Conservation (phyloP, 2,797 vertebrate species). For the Nothura maculosa region DNA sequence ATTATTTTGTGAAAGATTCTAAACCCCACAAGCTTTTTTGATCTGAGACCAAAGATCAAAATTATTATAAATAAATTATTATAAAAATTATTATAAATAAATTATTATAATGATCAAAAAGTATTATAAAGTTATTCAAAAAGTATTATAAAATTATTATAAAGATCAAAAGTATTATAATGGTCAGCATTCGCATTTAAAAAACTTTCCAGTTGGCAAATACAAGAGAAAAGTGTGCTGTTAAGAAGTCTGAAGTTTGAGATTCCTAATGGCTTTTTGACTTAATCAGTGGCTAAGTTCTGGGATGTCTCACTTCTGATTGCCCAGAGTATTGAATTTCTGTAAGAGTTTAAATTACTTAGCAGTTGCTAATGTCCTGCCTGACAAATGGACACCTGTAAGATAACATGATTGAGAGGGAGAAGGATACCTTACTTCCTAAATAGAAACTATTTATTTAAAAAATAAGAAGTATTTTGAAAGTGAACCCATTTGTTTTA, state of each 20-base stretch:
- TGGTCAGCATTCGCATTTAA: neutral
- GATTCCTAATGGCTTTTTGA: neutral
- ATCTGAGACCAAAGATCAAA: no score
- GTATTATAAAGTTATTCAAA: no score
- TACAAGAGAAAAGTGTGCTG: neutral
- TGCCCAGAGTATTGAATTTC: neutral
- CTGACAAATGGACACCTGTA: neutral
- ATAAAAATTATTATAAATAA: no score
- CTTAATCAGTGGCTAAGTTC: neutral
- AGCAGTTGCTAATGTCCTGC: rapidly evolving
- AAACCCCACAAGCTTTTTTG: neutral
- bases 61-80: no score
- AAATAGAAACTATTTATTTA: neutral
- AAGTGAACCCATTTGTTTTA: neutral
- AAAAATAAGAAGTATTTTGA: neutral
- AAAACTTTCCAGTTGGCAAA: neutral
- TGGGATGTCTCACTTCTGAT: neutral
- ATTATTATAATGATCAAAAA: no score
- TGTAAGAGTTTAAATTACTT: neutral
- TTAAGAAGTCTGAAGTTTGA: neutral
- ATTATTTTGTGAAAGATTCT: neutral
- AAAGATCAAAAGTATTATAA: no score
- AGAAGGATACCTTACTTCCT: neutral
- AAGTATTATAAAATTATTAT: no score
- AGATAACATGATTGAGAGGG: neutral